Evolutionary conservation across 2,797 vertebrate species (phyloP), one percentile per base, ranked within the genome.

Genomic region (Selene dorsalis): DNA sequence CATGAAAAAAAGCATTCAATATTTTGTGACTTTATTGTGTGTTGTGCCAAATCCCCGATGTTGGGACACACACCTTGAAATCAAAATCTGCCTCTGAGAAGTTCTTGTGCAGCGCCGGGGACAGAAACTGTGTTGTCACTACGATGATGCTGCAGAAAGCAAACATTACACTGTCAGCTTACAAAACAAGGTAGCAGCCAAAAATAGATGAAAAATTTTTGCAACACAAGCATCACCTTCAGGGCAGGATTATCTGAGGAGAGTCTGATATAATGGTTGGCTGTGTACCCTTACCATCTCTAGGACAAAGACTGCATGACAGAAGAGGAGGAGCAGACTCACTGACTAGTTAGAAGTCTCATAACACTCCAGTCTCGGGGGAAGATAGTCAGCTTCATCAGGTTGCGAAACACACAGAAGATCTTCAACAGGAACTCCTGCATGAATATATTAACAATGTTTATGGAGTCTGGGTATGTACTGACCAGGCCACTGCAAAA

Each of bases 301-400:
- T 16, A 39, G 59, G 67, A 84, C 69, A 84, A 75, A 82, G 66
- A 68, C 45, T 69, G 69, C 65, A 66, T 63, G 80, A 85, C 72
- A 87, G 76, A 79, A 82, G 61, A n/a, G 63, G 41, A 79, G 78
- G 87, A 74, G 58, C 65, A 79, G 65, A 93, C 94, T 97, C 85
- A 99, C 98, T 99, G 98, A 96, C 97, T 99, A 73, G 98, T 99
- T 69, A 99, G 96, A 74, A 99, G 94, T 84, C 98, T 95, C 98
- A 99, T 99, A 87, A 99, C 97, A 87, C 97, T 99, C 98, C 98
- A 99, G 91, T 99, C 98, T 77, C 97, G 95, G 72, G 98, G 98
- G 89, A 99, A 99, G 91, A 99, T 97, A 30, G 96, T 98, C 94
- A 99, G 95, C 90, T 99, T 99, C 97, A 99, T 98, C 90, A 99